These are phyloP conservation scores for Epicauta chinensis DNA, from an alignment of 1,140 invertebrate species.

Conservation along the genomic window DNA sequence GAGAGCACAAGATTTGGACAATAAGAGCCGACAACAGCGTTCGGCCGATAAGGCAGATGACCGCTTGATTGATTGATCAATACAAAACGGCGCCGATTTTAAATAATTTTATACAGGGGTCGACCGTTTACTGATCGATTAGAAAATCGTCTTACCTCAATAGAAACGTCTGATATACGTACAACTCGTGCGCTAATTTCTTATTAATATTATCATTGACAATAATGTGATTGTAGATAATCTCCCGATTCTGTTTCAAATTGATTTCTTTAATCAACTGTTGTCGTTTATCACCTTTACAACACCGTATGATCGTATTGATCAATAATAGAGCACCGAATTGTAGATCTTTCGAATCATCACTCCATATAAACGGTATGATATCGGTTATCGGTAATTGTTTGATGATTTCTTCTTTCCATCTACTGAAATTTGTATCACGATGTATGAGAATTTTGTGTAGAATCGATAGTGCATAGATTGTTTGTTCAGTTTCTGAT, in stretches of 20 bases:
- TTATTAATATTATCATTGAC: slow-evolving; percentile 19
- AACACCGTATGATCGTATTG: slow-evolving; percentile 31
- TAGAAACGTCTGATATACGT: slow-evolving; percentile 33
- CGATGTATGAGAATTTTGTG: slow-evolving; percentile 31
- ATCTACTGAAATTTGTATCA: slow-evolving; percentile 20
- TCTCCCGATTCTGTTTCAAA: slow-evolving; percentile 24
- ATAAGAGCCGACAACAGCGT: too few species aligned
- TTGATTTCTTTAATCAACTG: slow-evolving; percentile 35
- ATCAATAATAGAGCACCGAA: slow-evolving; percentile 28
- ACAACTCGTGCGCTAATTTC: slow-evolving; percentile 33
- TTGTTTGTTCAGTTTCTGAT: slow-evolving; percentile 20
- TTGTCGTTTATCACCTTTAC: slow-evolving; percentile 27
- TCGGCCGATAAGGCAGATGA: too few species aligned
- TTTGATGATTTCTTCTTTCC: slow-evolving; percentile 31
- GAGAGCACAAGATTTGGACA: too few species aligned
- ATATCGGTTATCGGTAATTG: slow-evolving; percentile 23
- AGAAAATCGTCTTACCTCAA: slow-evolving; percentile 26
- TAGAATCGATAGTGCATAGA: slow-evolving; percentile 28
- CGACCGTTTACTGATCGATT: too few species aligned
- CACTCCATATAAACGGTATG: slow-evolving; percentile 20
- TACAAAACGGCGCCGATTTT: too few species aligned
- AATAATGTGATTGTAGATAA: slow-evolving; percentile 35
- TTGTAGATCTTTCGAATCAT: slow-evolving; percentile 22
- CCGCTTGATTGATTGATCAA: too few species aligned
- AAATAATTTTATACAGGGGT: too few species aligned